These are phyloP conservation scores for Pachypsylla venusta DNA, from an alignment of 1,140 invertebrate genomes.

Conservation along the genomic window DNA sequence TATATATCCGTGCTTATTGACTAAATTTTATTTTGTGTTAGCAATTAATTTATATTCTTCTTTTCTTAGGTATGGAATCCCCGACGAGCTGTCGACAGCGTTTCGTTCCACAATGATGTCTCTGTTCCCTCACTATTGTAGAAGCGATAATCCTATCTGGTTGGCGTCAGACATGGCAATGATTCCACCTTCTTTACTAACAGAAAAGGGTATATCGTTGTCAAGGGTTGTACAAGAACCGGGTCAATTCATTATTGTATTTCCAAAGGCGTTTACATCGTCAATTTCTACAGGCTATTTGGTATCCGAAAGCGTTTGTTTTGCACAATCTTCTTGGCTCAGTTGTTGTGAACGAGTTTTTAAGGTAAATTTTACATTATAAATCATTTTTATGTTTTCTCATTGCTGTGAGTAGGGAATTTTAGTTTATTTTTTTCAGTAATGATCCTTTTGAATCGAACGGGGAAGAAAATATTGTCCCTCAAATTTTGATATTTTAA, in stretches of 20 bases:
- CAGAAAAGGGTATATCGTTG: conserved; percentile 57
- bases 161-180: conserved; percentile 84
- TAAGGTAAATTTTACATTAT: too few species aligned
- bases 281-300: conserved; percentile 79
- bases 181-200: conserved; percentile 72
- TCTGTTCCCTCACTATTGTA: conserved; percentile 66
- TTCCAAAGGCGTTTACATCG: conserved; percentile 78
- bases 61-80: conserved; percentile 57
- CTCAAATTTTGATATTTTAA: too few species aligned
- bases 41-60: conserved; percentile 8
- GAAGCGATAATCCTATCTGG: conserved; percentile 60
- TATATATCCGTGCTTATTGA: too few species aligned
- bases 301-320: conserved; percentile 86
- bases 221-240: conserved; percentile 69
- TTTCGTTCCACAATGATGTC: conserved; percentile 57
- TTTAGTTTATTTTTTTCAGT: too few species aligned
- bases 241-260: conserved; percentile 80
- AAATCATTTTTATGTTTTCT: too few species aligned
- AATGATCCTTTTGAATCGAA: too few species aligned
- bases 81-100: conserved; percentile 53
- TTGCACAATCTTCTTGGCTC: conserved; percentile 71
- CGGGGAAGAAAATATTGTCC: too few species aligned
- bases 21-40: not conserved
- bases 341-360: conserved; percentile 54
- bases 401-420: too few species aligned